phyloP scores from a whole-genome alignment of 2,888 invertebrate species.

The Lissocephala sabroskyi region DNA sequence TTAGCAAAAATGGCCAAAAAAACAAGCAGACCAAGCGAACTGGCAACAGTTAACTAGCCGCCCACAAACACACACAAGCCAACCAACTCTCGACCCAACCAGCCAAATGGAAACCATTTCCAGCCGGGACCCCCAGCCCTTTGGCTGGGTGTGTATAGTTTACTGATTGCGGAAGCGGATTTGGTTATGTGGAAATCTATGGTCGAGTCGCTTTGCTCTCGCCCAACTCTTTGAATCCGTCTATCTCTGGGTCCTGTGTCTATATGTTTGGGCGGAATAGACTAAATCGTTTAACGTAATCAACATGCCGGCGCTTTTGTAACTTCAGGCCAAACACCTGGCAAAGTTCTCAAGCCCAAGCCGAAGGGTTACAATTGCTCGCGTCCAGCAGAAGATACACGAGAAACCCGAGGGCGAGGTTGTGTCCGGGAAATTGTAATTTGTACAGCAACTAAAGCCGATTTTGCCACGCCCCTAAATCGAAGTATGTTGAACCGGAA shows the following conservation, averaged over 20 bases:
- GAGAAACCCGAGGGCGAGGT: background rate
- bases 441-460: too few relatives aligned
- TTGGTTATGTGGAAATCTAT: slow-evolving; percentile 57
- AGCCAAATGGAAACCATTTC: background rate
- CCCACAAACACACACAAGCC: background rate
- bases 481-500: slow-evolving; percentile 4
- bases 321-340: slow-evolving; percentile 37
- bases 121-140: too few relatives aligned
- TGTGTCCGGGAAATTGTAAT: too few relatives aligned
- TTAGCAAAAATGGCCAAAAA: slow-evolving; percentile 44
- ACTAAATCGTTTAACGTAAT: slow-evolving; percentile 57
- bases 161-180: slow-evolving; percentile 63
- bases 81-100: background rate
- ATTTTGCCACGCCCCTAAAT: too few relatives aligned
- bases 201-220: slow-evolving; percentile 12
- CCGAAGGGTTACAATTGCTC: background rate
- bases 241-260: background rate
- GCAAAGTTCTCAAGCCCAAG: slow-evolving; percentile 51
- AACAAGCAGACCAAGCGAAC: slow-evolving; percentile 23
- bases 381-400: background rate
- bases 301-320: slow-evolving; percentile 26
- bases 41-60: slow-evolving; percentile 50
- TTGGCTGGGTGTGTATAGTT: slow-evolving; percentile 40
- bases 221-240: background rate
- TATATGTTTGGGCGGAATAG: background rate